Conservation (phyloP, 2,888 invertebrate species). For the Apamea sordens region DNA sequence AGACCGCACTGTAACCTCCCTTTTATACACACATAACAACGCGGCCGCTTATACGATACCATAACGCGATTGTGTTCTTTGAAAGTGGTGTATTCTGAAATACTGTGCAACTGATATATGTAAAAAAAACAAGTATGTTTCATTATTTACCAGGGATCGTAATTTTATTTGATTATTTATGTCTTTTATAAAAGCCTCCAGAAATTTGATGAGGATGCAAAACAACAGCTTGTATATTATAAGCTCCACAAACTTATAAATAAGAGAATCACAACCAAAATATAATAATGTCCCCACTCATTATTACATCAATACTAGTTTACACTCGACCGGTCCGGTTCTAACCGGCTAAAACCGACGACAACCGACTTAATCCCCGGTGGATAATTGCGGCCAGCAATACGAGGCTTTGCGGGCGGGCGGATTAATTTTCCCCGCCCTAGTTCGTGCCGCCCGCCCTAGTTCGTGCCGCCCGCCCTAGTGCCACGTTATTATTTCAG, state of each 20-base stretch:
- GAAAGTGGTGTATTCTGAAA: too few species aligned
- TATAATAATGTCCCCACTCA: slow-evolving; percentile 29
- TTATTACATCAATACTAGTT: slow-evolving; percentile 56
- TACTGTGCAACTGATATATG: too few species aligned
- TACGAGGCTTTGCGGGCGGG: slow-evolving; percentile 75
- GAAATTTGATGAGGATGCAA: too few species aligned
- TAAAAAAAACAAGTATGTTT: too few species aligned
- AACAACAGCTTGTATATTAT: too few species aligned
- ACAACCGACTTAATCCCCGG: slow-evolving; percentile 74
- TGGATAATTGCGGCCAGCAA: slow-evolving; percentile 82
- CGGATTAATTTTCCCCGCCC: slow-evolving; percentile 82
- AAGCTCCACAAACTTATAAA: background rate
- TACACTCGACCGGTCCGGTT: slow-evolving; percentile 56
- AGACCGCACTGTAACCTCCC: too few species aligned
- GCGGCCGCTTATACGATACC: too few species aligned
- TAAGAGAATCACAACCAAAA: slow-evolving; percentile 9
- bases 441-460: slow-evolving; percentile 69
- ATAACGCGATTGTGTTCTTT: too few species aligned
- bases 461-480: slow-evolving; percentile 69
- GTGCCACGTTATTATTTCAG: slow-evolving; percentile 53
- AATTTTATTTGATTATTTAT: too few species aligned
- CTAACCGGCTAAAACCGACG: slow-evolving; percentile 63
- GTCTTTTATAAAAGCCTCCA: too few species aligned
- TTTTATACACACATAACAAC: too few species aligned
- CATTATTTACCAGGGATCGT: too few species aligned